Conservation (phyloP, 2,888 invertebrate species). For the Pomacea canaliculata region DNA sequence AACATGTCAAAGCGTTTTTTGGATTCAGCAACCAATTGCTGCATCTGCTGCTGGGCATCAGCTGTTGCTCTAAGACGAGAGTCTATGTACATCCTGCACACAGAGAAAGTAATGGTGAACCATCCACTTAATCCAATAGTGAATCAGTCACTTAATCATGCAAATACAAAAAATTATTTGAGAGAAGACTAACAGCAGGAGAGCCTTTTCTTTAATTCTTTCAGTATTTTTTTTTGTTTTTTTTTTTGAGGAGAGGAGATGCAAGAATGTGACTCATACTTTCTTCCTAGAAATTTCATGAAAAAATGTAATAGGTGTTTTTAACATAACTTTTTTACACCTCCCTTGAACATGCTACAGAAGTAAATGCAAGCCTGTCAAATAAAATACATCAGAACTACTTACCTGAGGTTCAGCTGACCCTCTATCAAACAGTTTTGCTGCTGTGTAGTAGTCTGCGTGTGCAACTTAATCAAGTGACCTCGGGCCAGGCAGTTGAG, state of each 20-base stretch:
- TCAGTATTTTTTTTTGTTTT: too few species aligned
- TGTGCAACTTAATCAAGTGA: slow-evolving; percentile 37
- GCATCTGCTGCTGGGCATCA: slow-evolving; percentile 27
- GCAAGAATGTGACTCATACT: too few species aligned
- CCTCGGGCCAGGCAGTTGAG: slow-evolving; percentile 41
- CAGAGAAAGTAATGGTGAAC: not conserved
- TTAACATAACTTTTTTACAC: too few species aligned
- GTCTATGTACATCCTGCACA: slow-evolving; percentile 35
- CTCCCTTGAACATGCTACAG: too few species aligned
- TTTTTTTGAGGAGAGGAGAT: too few species aligned
- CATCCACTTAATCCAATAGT: not conserved
- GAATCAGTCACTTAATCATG: not conserved
- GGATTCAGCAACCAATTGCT: slow-evolving; percentile 34
- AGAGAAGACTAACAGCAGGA: not conserved
- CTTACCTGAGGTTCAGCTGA: slow-evolving; percentile 32
- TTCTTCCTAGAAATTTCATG: too few species aligned
- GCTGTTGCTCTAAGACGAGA: slow-evolving; percentile 24
- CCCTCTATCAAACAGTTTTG: slow-evolving; percentile 32
- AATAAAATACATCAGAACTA: too few species aligned
- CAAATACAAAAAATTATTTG: not conserved
- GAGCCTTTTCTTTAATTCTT: not conserved
- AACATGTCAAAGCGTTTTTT: slow-evolving; percentile 31
- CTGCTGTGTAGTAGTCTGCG: slow-evolving; percentile 23
- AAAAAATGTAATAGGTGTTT: too few species aligned
- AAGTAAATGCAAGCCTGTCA: too few species aligned